Percentiles rank a stretch among this genome's conserved stretches.
phyloP scores from a whole-genome alignment of 2,797 vertebrate species.

The Neosilurus hyrtlii region DNA sequence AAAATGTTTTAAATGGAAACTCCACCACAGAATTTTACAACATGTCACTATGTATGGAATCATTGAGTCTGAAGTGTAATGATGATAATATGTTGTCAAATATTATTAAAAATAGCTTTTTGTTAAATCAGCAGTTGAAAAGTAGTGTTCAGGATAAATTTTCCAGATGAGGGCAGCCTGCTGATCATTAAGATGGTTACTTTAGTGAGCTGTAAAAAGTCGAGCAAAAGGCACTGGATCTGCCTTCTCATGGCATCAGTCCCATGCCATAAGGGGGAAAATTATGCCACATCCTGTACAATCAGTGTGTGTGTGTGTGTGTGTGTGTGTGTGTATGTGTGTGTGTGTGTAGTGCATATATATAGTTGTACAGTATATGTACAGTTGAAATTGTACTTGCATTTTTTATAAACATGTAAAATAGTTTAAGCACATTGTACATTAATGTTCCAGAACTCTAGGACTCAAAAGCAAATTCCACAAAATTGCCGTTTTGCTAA shows the following conservation, averaged over 20 bases:
- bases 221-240: conserved; percentile 32
- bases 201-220: conserved; percentile 57
- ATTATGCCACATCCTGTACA: conserved; percentile 56
- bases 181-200: conserved; percentile 42
- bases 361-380: too few relatives aligned
- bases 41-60: conserved; percentile 38
- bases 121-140: conserved; percentile 47
- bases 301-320: too few relatives aligned
- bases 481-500: conserved; percentile 31
- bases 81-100: conserved; percentile 44
- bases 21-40: conserved; percentile 4
- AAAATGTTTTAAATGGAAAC: conserved; percentile 3
- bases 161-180: conserved; percentile 48
- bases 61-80: conserved; percentile 47
- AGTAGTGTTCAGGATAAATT: conserved; percentile 44
- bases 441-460: conserved; percentile 20
- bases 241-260: conserved; percentile 46
- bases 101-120: conserved; percentile 52
- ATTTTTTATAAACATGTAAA: conserved; percentile 10
- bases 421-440: conserved; percentile 23
- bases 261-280: conserved; percentile 47
- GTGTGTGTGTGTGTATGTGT: too few relatives aligned
- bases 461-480: conserved; percentile 1
- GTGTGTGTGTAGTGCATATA: too few relatives aligned
- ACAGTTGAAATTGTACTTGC: neutral